Evolutionary conservation across 2,797 vertebrate species (phyloP).

Genomic region (Cygnus olor): DNA sequence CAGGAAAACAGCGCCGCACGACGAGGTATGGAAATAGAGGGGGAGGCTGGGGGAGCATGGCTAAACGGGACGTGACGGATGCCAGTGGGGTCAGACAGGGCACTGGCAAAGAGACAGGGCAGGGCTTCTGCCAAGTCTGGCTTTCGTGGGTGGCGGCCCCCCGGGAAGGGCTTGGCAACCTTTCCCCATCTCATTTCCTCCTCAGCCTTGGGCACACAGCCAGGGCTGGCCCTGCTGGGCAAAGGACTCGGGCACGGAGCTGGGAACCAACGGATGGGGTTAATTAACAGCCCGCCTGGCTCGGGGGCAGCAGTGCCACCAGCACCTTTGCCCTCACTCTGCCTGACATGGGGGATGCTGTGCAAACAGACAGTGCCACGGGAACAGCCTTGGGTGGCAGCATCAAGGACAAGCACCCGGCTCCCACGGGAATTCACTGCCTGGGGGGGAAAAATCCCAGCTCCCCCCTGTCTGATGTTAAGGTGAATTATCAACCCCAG

Average conservation of each 20-base stretch:
- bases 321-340: background rate
- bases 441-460: background rate
- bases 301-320: background rate
- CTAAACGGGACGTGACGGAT: accelerated
- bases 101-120: too few relatives aligned
- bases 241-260: background rate
- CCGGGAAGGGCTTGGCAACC: background rate
- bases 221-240: background rate
- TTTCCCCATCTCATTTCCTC: background rate
- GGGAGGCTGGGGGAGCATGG: background rate
- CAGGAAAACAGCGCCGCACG: background rate
- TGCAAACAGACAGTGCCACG: background rate
- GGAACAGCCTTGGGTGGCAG: background rate
- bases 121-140: too few relatives aligned
- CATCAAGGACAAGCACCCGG: accelerated
- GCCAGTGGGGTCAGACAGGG: background rate
- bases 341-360: background rate
- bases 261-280: background rate
- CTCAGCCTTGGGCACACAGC: background rate
- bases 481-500: background rate
- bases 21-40: background rate
- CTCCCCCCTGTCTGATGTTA: background rate
- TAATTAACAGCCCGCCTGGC: conserved; percentile 19
- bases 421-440: background rate
- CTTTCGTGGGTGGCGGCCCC: background rate